Base-by-base conservation (phyloP, 1,140 invertebrate genomes). In the Drosophila melanica region DNA sequence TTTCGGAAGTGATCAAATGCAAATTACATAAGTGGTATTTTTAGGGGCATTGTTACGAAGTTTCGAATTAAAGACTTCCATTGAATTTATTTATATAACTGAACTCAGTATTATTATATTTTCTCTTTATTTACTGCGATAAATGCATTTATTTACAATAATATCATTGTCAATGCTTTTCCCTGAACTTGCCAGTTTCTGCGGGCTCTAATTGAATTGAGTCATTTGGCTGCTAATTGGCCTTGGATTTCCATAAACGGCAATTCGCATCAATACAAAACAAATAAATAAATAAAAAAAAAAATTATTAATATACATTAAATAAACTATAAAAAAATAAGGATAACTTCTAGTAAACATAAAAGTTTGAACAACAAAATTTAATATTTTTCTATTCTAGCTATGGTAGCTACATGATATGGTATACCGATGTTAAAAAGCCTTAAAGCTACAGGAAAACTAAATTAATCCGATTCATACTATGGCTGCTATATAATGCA, bases 201-300 rank as follows among this genome's bases (percentile, higher is more conserved):
- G 16, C 10, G 30, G 18, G 44, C n/a, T 65, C 68, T 57, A 65
- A 65, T 65, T 71, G 45, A 57, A 9, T 42, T 35, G 4, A 59
- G 33, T 53, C 48, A 47, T 44, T 23, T 58, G 68, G 50, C 44
- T 78, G 78, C 48, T 81, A 87, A 86, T 86, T 86, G 60, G 35
- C 75, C 69, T 75, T 78, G 74, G 69, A 63, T 71, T 81, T 39
- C 20, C 37, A 37, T 23, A 45, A 16, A 37, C 8, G 16, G 45
- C n/a, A 23, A 62, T 37, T 45, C 11, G 57, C 42, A 37, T 48
- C 9, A 20, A 30, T 62, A n/a, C n/a, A n/a, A n/a, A n/a, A n/a
- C n/a, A n/a, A n/a, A n/a, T n/a, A n/a, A n/a, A n/a, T n/a, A n/a
- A n/a, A n/a, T 11, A 23, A 14, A 8, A 50, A 37, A 11, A 37